Evolutionary conservation across 2,113 vertebrate genomes (phyloP).

Genomic region (Acrocephalus kingi): DNA sequence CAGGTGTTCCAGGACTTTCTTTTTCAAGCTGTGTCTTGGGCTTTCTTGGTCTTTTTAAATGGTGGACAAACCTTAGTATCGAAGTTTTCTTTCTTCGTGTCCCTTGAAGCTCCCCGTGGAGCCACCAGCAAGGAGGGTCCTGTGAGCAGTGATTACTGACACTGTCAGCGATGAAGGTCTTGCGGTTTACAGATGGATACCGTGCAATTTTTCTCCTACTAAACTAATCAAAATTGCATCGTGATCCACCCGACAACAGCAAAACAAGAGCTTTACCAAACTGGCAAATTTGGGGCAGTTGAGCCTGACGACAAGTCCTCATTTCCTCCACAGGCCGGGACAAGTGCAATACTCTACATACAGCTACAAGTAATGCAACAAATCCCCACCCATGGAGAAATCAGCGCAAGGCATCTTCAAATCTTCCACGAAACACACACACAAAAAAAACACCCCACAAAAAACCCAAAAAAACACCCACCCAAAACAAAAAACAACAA

Average conservation of each 20-base stretch:
- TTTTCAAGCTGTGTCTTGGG: not conserved
- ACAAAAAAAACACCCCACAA: too few relatives aligned
- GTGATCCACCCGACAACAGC: conserved; percentile 96
- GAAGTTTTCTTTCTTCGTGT: not conserved
- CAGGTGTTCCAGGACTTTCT: too few relatives aligned
- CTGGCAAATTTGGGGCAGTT: not conserved
- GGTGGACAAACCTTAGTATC: not conserved
- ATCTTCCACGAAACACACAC: not conserved
- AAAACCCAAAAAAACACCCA: too few relatives aligned
- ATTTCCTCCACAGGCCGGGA: conserved; percentile 86
- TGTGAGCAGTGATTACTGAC: not conserved
- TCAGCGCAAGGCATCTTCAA: conserved; percentile 34
- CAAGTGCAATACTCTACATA: conserved; percentile 85
- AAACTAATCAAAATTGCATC: conserved; percentile 90
- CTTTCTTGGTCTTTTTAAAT: not conserved
- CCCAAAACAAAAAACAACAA: too few relatives aligned
- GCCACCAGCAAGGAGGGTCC: not conserved
- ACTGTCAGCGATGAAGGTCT: conserved; percentile 74
- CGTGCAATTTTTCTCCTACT: conserved; percentile 91
- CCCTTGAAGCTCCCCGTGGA: not conserved
- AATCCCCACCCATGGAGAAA: conserved; percentile 83
- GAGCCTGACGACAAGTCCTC: conserved; percentile 64
- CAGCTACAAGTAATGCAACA: conserved; percentile 82
- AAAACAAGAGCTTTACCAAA: conserved; percentile 72
- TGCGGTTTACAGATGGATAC: conserved; percentile 97